phyloP scores from a whole-genome alignment of 2,888 invertebrate species.

The Dryadula phaetusa region DNA sequence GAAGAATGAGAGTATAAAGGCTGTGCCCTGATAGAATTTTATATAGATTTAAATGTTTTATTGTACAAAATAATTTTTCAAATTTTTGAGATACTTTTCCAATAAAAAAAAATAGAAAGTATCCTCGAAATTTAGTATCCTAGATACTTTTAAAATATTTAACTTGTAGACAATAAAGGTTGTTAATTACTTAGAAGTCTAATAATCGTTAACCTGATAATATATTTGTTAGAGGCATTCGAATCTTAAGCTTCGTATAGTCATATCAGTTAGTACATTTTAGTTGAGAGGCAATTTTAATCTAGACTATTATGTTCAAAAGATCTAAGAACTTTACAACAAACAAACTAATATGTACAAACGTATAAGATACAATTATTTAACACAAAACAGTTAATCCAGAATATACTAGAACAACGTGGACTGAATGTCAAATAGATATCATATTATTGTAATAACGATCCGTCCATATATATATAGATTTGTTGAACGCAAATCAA shows the following conservation, averaged over 20 bases:
- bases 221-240: not conserved
- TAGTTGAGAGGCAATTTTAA: not conserved
- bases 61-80: not conserved
- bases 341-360: too few relatives aligned
- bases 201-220: not conserved
- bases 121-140: not conserved
- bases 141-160: constrained; percentile 4
- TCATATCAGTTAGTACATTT: too few relatives aligned
- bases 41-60: not conserved
- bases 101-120: not conserved
- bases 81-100: not conserved
- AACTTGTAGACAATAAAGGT: not conserved
- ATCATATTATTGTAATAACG: not conserved
- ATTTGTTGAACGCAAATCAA: constrained; percentile 40
- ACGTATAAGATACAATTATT: not conserved
- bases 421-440: not conserved
- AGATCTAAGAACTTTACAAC: not conserved
- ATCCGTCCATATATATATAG: constrained; percentile 29
- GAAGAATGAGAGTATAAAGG: constrained; percentile 48
- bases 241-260: not conserved
- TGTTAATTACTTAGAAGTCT: not conserved
- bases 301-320: not conserved
- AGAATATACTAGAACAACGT: not conserved
- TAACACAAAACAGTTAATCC: not conserved
- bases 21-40: constrained; percentile 44